Conservation (phyloP, 2,113 vertebrate species). For the Boulengerochromis microlepis region DNA sequence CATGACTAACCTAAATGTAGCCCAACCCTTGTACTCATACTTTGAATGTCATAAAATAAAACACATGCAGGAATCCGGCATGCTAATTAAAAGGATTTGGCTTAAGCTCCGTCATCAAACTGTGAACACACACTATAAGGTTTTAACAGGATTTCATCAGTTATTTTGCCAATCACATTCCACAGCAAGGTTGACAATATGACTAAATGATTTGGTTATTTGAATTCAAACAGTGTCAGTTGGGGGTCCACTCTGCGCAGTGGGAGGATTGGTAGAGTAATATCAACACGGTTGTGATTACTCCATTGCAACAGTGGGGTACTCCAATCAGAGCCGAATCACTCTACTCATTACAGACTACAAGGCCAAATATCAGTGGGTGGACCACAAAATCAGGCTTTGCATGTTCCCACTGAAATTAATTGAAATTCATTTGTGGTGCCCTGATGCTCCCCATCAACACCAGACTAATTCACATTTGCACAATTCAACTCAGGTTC, state of each 20-base stretch:
- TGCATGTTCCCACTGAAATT: constrained; percentile 38
- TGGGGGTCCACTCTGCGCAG: constrained; percentile 44
- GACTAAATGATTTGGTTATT: constrained; percentile 51
- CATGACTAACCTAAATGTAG: background rate
- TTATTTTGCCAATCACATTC: constrained; percentile 4
- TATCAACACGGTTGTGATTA: constrained; percentile 63
- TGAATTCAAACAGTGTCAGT: constrained; percentile 51
- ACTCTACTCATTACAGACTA: constrained; percentile 46
- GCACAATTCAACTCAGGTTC: background rate
- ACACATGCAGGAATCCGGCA: background rate
- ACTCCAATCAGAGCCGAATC: constrained; percentile 51
- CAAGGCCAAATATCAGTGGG: constrained; percentile 59
- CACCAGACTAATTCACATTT: constrained; percentile 16
- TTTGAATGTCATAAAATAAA: background rate
- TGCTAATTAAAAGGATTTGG: background rate
- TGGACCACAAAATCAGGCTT: constrained; percentile 32
- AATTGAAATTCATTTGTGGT: constrained; percentile 51
- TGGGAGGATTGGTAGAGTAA: constrained; percentile 31
- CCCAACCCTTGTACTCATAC: background rate
- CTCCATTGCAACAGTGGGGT: constrained; percentile 44
- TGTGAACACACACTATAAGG: background rate
- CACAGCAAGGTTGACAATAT: constrained; percentile 12
- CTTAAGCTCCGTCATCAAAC: background rate
- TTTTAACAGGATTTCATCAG: background rate
- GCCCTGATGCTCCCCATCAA: constrained; percentile 35